Evolutionary conservation across 2,888 invertebrate genomes (phyloP).

Genomic region (Himalopsyche tibetana): DNA sequence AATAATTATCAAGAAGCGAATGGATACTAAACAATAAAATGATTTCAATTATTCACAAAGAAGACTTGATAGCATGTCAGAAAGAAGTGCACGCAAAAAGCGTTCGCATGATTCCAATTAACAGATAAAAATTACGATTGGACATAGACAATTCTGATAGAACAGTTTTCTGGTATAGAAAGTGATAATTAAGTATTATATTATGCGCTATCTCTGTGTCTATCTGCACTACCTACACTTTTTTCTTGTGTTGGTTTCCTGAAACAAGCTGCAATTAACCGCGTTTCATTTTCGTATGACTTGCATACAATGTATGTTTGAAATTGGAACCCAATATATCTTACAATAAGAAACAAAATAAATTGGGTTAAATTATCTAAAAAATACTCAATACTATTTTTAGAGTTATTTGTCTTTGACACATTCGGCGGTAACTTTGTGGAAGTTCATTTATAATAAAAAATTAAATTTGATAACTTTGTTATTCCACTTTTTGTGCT

Average conservation of each 20-base stretch:
- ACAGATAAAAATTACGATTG: slow-evolving; percentile 4
- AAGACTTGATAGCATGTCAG: background rate
- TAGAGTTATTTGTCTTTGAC: too few relatives aligned
- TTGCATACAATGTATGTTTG: background rate
- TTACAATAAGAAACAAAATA: too few relatives aligned
- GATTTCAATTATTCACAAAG: background rate
- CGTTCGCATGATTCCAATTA: background rate
- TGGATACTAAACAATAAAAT: background rate
- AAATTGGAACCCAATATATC: background rate
- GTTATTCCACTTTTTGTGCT: too few relatives aligned
- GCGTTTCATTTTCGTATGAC: background rate
- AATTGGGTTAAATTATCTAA: too few relatives aligned
- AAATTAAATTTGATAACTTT: too few relatives aligned
- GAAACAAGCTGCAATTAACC: background rate
- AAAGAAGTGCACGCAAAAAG: background rate
- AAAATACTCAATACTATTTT: too few relatives aligned
- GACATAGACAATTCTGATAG: slow-evolving; percentile 5
- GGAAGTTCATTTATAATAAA: too few relatives aligned
- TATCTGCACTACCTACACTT: background rate
- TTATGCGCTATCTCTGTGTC: background rate
- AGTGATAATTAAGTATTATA: slow-evolving; percentile 21
- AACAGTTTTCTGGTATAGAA: slow-evolving; percentile 3
- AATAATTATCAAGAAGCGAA: background rate
- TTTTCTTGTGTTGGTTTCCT: background rate
- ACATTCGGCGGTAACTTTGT: too few relatives aligned